Evolutionary conservation across 1,140 invertebrate genomes (phyloP).

Genomic region (Platyura marginata): DNA sequence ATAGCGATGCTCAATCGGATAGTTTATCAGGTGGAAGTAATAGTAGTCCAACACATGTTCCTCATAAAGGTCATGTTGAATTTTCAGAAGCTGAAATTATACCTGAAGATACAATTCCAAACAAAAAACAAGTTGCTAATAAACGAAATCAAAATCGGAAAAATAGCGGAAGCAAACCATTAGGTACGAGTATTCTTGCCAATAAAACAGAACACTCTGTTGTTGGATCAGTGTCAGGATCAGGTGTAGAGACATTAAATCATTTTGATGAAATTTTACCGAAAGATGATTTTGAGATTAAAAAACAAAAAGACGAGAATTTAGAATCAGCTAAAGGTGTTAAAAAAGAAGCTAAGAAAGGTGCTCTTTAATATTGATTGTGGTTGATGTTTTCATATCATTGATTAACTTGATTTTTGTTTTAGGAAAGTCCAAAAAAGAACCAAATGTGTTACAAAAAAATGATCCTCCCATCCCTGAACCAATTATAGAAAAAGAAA

Average conservation of each 20-base stretch:
- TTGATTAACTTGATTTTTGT: constrained; percentile 3
- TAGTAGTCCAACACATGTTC: constrained; percentile 13
- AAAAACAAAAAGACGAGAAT: constrained; percentile 17
- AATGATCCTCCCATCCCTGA: constrained; percentile 1
- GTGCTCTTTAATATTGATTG: neutral
- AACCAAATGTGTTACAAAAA: constrained; percentile 1
- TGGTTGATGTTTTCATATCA: constrained; percentile 2
- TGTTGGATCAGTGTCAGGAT: constrained; percentile 15
- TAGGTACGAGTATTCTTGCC: constrained; percentile 28
- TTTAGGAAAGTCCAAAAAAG: constrained; percentile 9
- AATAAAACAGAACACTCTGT: constrained; percentile 39
- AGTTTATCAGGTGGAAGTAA: constrained; percentile 11
- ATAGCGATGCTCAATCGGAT: constrained; percentile 21
- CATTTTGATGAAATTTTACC: constrained; percentile 59
- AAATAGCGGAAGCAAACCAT: constrained; percentile 31
- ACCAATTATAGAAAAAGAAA: constrained; percentile 2
- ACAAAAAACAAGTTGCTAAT: constrained; percentile 3
- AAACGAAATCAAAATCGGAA: constrained; percentile 30
- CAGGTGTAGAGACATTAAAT: constrained; percentile 29
- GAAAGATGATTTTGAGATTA: constrained; percentile 60
- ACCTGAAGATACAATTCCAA: constrained; percentile 7
- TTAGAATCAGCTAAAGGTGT: constrained; percentile 17
- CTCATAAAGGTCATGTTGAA: constrained; percentile 20
- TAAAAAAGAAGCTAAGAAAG: constrained; percentile 23
- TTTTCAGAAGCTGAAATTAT: constrained; percentile 22